These are phyloP conservation scores for Parnassius glacialis DNA, from an alignment of 2,888 invertebrate species.

Conservation along the genomic window DNA sequence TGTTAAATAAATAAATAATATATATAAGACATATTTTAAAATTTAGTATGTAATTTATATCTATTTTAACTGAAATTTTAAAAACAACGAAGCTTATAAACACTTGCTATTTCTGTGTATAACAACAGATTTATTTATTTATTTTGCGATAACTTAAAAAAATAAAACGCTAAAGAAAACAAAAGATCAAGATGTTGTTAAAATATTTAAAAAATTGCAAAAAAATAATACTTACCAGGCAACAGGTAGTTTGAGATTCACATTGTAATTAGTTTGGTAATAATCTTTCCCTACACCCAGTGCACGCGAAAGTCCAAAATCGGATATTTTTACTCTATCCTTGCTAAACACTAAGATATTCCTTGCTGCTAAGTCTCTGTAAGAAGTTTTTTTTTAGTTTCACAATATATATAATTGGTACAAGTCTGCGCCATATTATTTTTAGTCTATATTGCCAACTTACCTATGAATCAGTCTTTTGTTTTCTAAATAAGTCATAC, in stretches of 20 bases:
- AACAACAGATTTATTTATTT: too few relatives aligned
- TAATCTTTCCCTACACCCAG: slow-evolving; percentile 99
- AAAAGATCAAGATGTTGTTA: too few relatives aligned
- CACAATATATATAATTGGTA: not conserved
- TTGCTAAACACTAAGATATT: slow-evolving; percentile 98
- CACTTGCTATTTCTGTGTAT: too few relatives aligned
- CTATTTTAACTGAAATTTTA: too few relatives aligned
- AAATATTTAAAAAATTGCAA: too few relatives aligned
- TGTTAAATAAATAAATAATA: too few relatives aligned
- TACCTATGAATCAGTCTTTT: slow-evolving; percentile 97
- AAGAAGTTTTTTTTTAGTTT: slow-evolving; percentile 40
- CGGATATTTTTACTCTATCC: slow-evolving; percentile 98
- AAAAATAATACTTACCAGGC: slow-evolving; percentile 86
- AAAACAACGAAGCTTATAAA: too few relatives aligned
- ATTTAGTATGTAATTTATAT: too few relatives aligned
- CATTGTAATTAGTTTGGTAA: slow-evolving; percentile 98
- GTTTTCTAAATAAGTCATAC: slow-evolving; percentile 98
- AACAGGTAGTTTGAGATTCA: slow-evolving; percentile 97
- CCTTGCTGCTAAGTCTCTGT: slow-evolving; percentile 96
- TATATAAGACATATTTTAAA: too few relatives aligned
- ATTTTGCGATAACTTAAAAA: too few relatives aligned
- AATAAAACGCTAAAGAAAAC: too few relatives aligned
- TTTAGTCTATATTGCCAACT: slow-evolving; percentile 1
- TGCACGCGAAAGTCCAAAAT: slow-evolving; percentile 97
- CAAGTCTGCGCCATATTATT: too few relatives aligned